phyloP scores from a whole-genome alignment of 2,797 vertebrate species.

The Lagorchestes hirsutus region DNA sequence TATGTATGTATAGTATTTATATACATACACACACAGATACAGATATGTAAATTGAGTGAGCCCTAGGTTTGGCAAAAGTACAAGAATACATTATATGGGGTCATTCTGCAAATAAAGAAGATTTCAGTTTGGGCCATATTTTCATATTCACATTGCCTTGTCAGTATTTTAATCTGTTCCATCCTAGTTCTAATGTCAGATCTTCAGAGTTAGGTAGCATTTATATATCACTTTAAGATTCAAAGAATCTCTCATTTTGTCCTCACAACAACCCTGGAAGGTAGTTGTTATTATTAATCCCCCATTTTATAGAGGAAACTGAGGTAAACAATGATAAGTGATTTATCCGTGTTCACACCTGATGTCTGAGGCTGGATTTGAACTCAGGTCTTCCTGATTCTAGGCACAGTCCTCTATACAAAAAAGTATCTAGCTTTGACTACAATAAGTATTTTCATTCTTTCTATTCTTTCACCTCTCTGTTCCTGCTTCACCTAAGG shows the following conservation, averaged over 20 bases:
- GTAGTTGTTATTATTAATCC: not conserved
- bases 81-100: too few species aligned
- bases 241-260: not conserved
- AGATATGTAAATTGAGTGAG: too few species aligned
- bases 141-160: conserved; percentile 22
- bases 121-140: conserved; percentile 22
- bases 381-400: not conserved
- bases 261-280: not conserved
- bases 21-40: too few species aligned
- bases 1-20: too few species aligned
- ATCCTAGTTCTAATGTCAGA: not conserved
- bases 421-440: not conserved
- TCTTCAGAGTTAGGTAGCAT: not conserved
- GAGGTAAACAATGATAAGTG: not conserved
- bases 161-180: conserved; percentile 6
- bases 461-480: not conserved
- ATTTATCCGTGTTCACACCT: not conserved
- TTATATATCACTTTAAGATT: not conserved
- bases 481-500: not conserved
- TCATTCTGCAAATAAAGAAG: too few species aligned
- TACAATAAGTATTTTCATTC: not conserved
- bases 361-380: not conserved
- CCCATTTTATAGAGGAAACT: not conserved
- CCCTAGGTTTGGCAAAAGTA: too few species aligned
- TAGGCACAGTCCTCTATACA: not conserved